Base-by-base conservation (phyloP, 2,797 vertebrate genomes). In the Vespertilio murinus region DNA sequence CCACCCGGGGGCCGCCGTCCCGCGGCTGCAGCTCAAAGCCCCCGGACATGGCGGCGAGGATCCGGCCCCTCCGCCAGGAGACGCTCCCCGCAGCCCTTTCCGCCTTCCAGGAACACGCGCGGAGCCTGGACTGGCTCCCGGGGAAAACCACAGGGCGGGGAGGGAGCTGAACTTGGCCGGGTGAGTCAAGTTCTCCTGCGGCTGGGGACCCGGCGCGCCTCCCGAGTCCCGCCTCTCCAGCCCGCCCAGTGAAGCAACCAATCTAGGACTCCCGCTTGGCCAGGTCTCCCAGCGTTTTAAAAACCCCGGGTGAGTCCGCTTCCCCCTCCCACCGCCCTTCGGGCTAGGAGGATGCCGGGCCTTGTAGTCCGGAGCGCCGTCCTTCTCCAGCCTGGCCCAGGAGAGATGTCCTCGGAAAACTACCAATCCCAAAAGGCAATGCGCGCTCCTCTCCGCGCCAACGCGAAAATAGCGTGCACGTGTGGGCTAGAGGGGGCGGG, bases 21-120 rank as follows among this genome's bases (percentile, higher is more conserved):
- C 97, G 87, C 28, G 98, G 98, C 79, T 98, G 97, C 17, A 99
- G 96, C 80, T 97, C 93, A 95, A 99, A 99, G n/a, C 67, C 87
- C 7, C 95, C 95, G 23, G 98, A 97, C 98, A 99, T 99, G 67
- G 38, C 16, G 16, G 54, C 28, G 6, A 83, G n/a, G 30, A 56
- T 18, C 23, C 20, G 22, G 67, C 70, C 67, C n/a, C 65, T 90
- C 52, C 9, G 17, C 61, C 1, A 73, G 59, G 20, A 87, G 56
- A 22, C 20, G 0, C 35, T 2, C 73, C 67, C 75, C 2, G 30
- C 88, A 64, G 40, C 83, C 30, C 73, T 67, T 94, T 96, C 94
- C 59, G 42, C 88, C 82, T 83, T 75, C 45, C 56, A 20, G 17
- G 35, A 22, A 64, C 82, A 33, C n/a, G 3, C 45, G 18, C 42